Base-by-base conservation (phyloP, 1,140 invertebrate genomes). In the Cyclina sinensis region DNA sequence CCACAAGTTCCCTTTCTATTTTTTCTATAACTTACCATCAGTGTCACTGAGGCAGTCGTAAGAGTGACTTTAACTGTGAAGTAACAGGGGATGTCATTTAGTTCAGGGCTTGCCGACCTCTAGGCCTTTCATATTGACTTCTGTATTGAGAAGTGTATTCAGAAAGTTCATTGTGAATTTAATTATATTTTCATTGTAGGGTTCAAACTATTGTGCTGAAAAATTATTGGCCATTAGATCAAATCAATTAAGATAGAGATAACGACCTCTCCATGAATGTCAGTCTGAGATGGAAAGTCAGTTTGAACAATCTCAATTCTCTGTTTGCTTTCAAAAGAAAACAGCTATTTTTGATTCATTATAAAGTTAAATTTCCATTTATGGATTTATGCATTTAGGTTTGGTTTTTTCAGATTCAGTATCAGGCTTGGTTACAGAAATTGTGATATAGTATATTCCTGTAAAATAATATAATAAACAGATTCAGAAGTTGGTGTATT, bases 201-300 rank as follows among this genome's bases (percentile, higher is more conserved):
- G 59, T 46, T 37, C 54, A 43, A 35, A 68, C 59, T 82, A 27
- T 65, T 62, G 80, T 82, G 32, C 37, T 43, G 59, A 65, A 82
- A 82, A 82, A 46, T 82, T 65, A 82, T 82, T 82, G 80, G 43
- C 59, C 80, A 82, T 82, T 82, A 65, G 51, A 68, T 65, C 80
- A 82, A 82, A 82, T 82, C 39, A 68, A 82, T 82, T 24, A 68
- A 82, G 59, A 82, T 82, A 48, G 24, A 12, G 46, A 68, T 62
- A 82, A 65, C 39, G 80, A 48, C 32, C 62, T n/a, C 11, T 68
- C 57, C 11, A 2, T 2, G 59, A 48, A 82, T 59, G 68, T 82
- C 68, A 68, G 46, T 5, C 51, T 79, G 46, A 79, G 11, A n/a
- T 30, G 14, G 46, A 79, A 68, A 51, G 74, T 78, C 46, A 51